Evolutionary conservation across 2,113 vertebrate genomes (phyloP).

Genomic region (Lathamus discolor): DNA sequence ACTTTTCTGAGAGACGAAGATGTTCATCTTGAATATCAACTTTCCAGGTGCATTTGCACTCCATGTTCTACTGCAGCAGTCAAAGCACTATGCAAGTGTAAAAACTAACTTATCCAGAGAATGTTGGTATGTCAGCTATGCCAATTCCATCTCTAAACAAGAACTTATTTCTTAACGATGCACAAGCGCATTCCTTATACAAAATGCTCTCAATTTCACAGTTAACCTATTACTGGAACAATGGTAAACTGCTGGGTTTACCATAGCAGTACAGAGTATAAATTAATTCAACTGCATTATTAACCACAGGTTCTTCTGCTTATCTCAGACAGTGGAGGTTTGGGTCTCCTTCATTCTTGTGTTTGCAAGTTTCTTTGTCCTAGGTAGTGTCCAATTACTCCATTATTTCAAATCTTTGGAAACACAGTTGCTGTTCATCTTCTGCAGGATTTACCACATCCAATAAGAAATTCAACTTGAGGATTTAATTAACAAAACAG

Average conservation of each 20-base stretch:
- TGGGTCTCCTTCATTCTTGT: background rate
- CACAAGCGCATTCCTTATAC: background rate
- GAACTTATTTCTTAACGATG: background rate
- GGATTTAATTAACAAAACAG: background rate
- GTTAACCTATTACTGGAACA: background rate
- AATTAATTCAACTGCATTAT: background rate
- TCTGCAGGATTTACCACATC: background rate
- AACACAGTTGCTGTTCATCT: background rate
- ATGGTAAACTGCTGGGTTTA: background rate
- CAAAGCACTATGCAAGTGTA: background rate
- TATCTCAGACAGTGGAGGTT: background rate
- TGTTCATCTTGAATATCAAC: background rate
- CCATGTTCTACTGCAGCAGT: background rate
- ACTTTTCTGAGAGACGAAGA: background rate
- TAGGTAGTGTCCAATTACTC: background rate
- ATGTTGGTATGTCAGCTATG: background rate
- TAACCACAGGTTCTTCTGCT: background rate
- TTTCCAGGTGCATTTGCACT: background rate
- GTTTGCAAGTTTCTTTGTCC: background rate
- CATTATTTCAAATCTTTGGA: background rate
- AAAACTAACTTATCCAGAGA: background rate
- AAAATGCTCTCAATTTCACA: rapidly evolving
- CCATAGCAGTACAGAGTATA: background rate
- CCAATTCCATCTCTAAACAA: background rate
- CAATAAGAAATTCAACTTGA: background rate